A percentile compares a stretch with the other conserved stretches of the same genome.
Evolutionary conservation across 1,140 invertebrate species (phyloP).

Genomic region (Cydia fagiglandana): DNA sequence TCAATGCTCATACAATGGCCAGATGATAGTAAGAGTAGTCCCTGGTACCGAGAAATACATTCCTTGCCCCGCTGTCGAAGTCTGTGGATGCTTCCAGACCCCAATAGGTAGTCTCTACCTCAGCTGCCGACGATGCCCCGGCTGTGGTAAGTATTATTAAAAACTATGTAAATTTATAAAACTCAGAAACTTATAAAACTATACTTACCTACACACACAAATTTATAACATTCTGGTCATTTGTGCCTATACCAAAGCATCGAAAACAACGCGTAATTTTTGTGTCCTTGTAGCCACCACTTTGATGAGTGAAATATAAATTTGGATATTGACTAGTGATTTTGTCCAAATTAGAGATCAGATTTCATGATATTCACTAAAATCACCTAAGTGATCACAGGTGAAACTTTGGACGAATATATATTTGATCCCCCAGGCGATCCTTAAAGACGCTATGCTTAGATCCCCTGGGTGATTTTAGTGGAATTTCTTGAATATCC

Average conservation of each 20-base stretch:
- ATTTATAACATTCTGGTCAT: no score
- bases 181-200: no score
- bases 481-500: not conserved
- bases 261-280: conserved; percentile 3
- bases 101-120: not conserved
- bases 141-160: not conserved
- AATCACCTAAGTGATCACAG: not conserved
- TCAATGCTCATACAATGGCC: conserved; percentile 2
- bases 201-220: no score
- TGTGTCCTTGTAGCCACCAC: not conserved
- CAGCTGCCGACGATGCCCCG: not conserved
- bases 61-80: not conserved
- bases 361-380: conserved; percentile 1
- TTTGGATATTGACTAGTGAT: not conserved
- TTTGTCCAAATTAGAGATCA: not conserved
- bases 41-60: not conserved
- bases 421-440: no score
- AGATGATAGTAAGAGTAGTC: conserved; percentile 14
- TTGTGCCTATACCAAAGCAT: not conserved
- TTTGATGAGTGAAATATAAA: not conserved
- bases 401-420: no score
- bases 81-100: conserved; percentile 5
- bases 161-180: not conserved
- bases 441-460: no score
- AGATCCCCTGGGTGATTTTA: no score